Evolutionary conservation across 2,113 vertebrate species (phyloP), one percentile per base, ranked within the genome.

Genomic region (Oreochromis spilurus): DNA sequence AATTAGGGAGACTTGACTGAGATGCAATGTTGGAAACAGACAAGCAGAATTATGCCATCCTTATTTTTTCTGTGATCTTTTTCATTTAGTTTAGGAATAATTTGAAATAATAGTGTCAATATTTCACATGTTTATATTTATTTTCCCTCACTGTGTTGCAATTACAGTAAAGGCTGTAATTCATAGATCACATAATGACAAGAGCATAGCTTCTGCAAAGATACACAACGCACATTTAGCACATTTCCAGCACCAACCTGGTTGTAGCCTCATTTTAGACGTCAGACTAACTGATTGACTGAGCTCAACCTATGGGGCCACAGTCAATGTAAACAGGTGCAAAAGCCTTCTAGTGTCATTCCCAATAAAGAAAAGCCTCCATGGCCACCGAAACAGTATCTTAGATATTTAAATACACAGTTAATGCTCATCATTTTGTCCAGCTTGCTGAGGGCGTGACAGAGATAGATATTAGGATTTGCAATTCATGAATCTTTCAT

Each of bases 321-420:
- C 57, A 26, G 82, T 60, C 85, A 77, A 3, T 34, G 54, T 72
- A 53, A 84, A 84, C 58, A 12, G 29, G 29, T 24, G 52, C 84
- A n/a, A 19, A 86, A 26, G 54, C 81, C 83, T 83, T 84, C 57
- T 38, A 75, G 83, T 86, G 52, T 84, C 57, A 65, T 81, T 85
- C 84, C 38, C 2, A 10, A 31, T 62, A 67, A 79, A 60, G 52
- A 43, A 77, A 80, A 34, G 19, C 16, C 55, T 87, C 38, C 13
- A 11, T 16, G 58, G 8, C 21, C 2, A 2, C 58, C 4, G 13
- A 24, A 48, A 65, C 5, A 21, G 36, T 9, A 9, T 48, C 17
- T 79, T 78, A 24, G 17, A n/a, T 17, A 89, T 91, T 52, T 88
- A 5, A 88, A 89, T 91, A 87, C 90, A 88, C 60, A 81, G 67